phyloP scores from a whole-genome alignment of 2,797 vertebrate genomes.

The Sarcoramphus papa region DNA sequence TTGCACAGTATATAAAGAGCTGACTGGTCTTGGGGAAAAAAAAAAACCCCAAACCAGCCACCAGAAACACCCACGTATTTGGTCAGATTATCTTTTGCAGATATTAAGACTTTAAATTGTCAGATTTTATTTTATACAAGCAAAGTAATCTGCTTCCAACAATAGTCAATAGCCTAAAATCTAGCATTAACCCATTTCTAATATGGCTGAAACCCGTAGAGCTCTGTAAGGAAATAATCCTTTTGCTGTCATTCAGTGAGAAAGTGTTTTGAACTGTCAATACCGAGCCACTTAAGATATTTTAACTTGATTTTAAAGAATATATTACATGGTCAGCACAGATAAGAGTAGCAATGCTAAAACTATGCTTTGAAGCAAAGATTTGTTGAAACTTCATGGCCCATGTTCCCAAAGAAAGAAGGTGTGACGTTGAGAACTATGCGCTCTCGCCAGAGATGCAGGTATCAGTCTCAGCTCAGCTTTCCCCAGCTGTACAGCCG shows the following conservation, averaged over 20 bases:
- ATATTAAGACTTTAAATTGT: slow-evolving; percentile 9
- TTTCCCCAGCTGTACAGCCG: background rate
- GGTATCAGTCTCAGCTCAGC: background rate
- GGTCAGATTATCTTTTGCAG: slow-evolving; percentile 25
- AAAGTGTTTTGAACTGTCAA: background rate
- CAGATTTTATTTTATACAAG: slow-evolving; percentile 40
- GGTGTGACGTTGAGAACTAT: background rate
- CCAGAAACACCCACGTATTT: background rate
- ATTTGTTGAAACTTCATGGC: background rate
- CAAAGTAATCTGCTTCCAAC: slow-evolving; percentile 47
- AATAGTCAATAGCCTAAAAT: slow-evolving; percentile 46
- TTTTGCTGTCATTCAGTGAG: background rate
- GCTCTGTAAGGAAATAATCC: slow-evolving; percentile 20
- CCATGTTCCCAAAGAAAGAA: accelerated
- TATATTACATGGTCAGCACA: background rate
- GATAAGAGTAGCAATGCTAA: background rate
- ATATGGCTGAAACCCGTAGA: background rate
- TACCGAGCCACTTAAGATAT: background rate
- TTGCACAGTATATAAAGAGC: background rate
- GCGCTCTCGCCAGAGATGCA: background rate
- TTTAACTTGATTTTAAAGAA: background rate
- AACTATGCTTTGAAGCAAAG: background rate
- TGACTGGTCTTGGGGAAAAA: background rate
- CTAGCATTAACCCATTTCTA: slow-evolving; percentile 61
- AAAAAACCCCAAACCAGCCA: background rate